Evolutionary conservation across 2,113 vertebrate species (phyloP).

Genomic region (Caloenas nicobarica): DNA sequence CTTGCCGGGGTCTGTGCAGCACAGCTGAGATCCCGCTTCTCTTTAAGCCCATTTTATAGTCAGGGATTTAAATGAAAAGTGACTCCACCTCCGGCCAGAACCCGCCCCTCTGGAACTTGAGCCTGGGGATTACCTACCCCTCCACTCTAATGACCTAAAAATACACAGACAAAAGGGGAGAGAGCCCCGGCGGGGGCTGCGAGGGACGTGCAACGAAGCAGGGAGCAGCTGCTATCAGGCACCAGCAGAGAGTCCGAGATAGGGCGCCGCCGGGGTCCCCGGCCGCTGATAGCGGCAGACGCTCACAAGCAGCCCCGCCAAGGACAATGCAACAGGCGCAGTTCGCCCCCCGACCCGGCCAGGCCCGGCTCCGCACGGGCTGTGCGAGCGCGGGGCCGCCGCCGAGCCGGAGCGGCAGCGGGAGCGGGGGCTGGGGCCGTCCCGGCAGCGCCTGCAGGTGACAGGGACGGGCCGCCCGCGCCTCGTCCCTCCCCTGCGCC

Average conservation of each 20-base stretch:
- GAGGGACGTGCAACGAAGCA: conserved; percentile 33
- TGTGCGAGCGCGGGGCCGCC: background rate
- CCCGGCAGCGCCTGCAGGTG: conserved; percentile 7
- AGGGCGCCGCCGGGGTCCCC: conserved; percentile 15
- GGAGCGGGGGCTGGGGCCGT: background rate
- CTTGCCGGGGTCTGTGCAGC: conserved; percentile 68
- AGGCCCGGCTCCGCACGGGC: background rate
- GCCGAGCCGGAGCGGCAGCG: background rate
- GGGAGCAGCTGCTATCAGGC: conserved; percentile 40
- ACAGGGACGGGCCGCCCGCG: background rate
- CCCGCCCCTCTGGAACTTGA: conserved; percentile 94
- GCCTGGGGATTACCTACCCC: conserved; percentile 89
- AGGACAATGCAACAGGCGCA: conserved; percentile 35
- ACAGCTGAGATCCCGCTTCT: conserved; percentile 79
- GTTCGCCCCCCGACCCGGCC: background rate
- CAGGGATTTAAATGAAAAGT: conserved; percentile 87
- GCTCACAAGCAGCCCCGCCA: background rate
- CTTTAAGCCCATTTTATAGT: conserved; percentile 91
- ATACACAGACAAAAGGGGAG: conserved; percentile 70
- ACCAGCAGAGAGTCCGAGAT: background rate
- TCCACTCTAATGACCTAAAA: conserved; percentile 75
- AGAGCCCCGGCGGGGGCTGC: conserved; percentile 43
- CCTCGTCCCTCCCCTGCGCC: background rate
- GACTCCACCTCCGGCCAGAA: conserved; percentile 90
- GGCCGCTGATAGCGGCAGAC: background rate